Evolutionary conservation across 2,888 invertebrate species (phyloP), one percentile per base, ranked within the genome.

Genomic region (Gryllus longicercus): DNA sequence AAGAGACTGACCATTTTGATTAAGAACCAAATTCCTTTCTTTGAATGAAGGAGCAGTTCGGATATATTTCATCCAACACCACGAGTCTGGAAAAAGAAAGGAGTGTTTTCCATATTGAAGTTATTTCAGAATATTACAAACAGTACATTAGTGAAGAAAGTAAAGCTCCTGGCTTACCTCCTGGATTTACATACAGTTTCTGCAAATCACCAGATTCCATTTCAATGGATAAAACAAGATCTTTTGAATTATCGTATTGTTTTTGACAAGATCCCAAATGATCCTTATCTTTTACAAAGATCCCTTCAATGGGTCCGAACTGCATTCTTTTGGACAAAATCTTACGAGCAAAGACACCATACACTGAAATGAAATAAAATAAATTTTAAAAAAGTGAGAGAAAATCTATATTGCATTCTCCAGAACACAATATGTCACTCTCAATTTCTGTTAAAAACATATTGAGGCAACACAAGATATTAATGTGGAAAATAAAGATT

Each of bases 11-110:
- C 90, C 90, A 83, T 89, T 88, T 84, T 92, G 91, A 81, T 90
- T 90, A 50, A 94, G 89, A 51, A 92, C 88, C 80, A 93, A 87
- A 87, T 94, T 94, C 87, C 94, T 93, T 84, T 94, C 93, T 23
- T 88, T 87, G 84, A 88, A 90, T 50, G 87, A 90, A 49, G 87
- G 85, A 0, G 94, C 94, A 77, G 91, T 89, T 83, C 93, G 88
- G 0, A 95, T 93, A 87, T 94, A 94, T 85, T 93, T 90, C 94
- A 95, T 94, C 95, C 95, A 95, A 87, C 94, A 94, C 25, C 25
- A 38, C 0, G 25, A 38, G 25, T 38, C 25, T 38, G 25, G 2
- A 38, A 38, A 38, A 38, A 38, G 25, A 38, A 38, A 38, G 25
- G 25, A 38, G 2, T 38, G 25, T 38, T 38, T 38, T 38, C 25